Base-by-base conservation (phyloP, 2,888 invertebrate genomes). In the Protophormia terraenovae region DNA sequence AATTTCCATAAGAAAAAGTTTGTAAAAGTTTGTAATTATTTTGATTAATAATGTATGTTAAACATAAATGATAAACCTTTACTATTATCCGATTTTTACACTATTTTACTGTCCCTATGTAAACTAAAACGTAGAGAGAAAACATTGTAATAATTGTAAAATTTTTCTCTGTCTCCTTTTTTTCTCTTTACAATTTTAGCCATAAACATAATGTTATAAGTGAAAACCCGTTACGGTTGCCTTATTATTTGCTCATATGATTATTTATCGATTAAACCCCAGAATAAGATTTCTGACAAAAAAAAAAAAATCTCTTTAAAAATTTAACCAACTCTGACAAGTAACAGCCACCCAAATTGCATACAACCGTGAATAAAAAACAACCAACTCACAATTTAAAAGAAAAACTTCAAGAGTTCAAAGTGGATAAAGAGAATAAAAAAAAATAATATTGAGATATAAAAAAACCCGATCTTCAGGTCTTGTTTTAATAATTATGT, bases 391-490 rank as follows among this genome's bases (percentile, higher is more conserved):
- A 10, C 16, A 38, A 24, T 7, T 32, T 2, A 41, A 19, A 16
- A 35, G 4, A 50, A 62, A 22, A 22, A 32, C 19, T 12, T 14
- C 2, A 55, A 19, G 22, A 81, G 41, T 60, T 62, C 32, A 55
- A 64, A 32, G 53, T 22, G 22, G 53, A 8, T 24, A 55, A 10
- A 55, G 47, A 14, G 38, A 35, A 62, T 32, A 64, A 55, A 24
- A 24, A n/a, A 2, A 64, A n/a, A 12, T 45, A 45, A 16, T 45
- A 19, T 16, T 19, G 8, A 55, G n/a, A n/a, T n/a, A n/a, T n/a
- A n/a, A n/a, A n/a, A n/a, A 66, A 73, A 62, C 62, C 16, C 22
- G 53, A 73, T 79, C 67, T 78, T 69, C 41, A 67, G 53, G 62
- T 79, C 62, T 78, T 55, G 32, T 32, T 67, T 32, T 29, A 75